phyloP scores from a whole-genome alignment of 2,113 vertebrate genomes.

The Eurypyga helias region DNA sequence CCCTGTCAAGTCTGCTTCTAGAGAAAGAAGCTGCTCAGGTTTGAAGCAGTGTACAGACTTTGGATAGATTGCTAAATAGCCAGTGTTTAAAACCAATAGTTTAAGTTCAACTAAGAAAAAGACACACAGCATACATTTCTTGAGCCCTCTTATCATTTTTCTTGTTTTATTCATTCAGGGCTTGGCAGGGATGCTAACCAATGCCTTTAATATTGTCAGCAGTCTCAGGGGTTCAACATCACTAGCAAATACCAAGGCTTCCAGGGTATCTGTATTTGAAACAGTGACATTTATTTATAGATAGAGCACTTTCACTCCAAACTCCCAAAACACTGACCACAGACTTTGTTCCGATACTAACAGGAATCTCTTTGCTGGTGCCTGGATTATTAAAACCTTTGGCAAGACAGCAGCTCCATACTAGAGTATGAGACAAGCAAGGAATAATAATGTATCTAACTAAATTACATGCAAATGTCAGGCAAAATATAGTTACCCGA shows the following conservation, averaged over 20 bases:
- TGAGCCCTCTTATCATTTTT: background rate
- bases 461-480: slow-evolving; percentile 14
- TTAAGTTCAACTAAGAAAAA: background rate
- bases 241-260: background rate
- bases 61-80: background rate
- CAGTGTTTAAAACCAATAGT: background rate
- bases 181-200: background rate
- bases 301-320: background rate
- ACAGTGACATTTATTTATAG: background rate
- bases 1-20: background rate
- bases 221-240: background rate
- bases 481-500: background rate
- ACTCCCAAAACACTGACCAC: background rate
- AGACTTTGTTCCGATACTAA: background rate
- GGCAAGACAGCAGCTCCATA: background rate
- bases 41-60: background rate
- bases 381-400: background rate
- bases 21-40: background rate
- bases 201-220: background rate
- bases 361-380: background rate
- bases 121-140: background rate
- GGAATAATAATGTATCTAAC: background rate
- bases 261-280: background rate
- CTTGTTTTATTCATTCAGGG: background rate
- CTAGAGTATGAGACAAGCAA: background rate